Base-by-base conservation (phyloP, 2,888 invertebrate genomes). In the Aplocera efformata region DNA sequence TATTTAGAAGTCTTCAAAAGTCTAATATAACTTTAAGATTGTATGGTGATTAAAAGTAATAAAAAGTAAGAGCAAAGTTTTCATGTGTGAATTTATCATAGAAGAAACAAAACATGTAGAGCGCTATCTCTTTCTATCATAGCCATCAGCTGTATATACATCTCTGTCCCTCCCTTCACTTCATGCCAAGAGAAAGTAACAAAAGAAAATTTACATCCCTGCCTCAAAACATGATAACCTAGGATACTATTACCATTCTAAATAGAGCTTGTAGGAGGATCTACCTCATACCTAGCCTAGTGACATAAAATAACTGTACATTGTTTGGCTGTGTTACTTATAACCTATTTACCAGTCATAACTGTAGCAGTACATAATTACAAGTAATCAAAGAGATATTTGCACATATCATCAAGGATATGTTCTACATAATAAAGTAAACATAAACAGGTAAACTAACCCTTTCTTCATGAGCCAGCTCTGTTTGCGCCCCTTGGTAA, bases 381-480 rank as follows among this genome's bases (percentile, higher is more conserved):
- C 45, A 45, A 53, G 59, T 56, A 62, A 70, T 64, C 55, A 61
- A 63, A 65, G 65, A 72, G 58, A 49, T 54, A 54, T 58, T n/a
- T 58, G 56, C 53, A 60, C 48, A 44, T 44, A 63, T 56, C 59
- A 54, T 50, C 49, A 59, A 53, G 63, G 37, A 52, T 56, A 53
- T 55, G 46, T 55, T 58, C 42, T 53, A 56, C 41, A 48, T 51
- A 57, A 30, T 53, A 60, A 68, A 68, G 78, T 79, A 79, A 79
- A 79, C 78, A 78, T 77, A 81, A 79, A 83, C 82, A 84, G 76
- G 72, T 71, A 76, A 81, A 88, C 86, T 83, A 78, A 86, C 88
- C 88, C 86, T 82, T 86, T 86, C 86, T 85, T 88, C 88, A 88
- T 88, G 85, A 86, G 86, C 84, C 86, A 79, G 72, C 82, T 81